Conservation (phyloP, 2,113 vertebrate species). For the Cyprinodon tularosa region DNA sequence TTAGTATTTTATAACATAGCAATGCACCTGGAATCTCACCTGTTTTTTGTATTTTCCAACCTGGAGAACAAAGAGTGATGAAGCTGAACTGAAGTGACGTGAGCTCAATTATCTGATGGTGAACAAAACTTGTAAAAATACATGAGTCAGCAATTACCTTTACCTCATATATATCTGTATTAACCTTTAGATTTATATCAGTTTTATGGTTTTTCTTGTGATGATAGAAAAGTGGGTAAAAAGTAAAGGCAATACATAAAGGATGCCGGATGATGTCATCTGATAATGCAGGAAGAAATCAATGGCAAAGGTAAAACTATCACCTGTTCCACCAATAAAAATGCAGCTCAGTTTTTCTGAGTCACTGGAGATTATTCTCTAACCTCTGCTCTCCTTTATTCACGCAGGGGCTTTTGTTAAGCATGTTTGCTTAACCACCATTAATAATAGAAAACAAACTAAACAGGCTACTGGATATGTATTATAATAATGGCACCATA, state of each 20-base stretch:
- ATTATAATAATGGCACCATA: too few species aligned
- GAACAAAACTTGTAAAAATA: background rate
- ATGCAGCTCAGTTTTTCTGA: conserved; percentile 30
- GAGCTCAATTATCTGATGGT: background rate
- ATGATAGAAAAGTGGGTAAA: background rate
- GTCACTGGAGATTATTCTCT: conserved; percentile 40
- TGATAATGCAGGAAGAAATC: background rate
- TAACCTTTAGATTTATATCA: background rate
- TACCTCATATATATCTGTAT: background rate
- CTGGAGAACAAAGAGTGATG: background rate
- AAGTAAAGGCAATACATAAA: background rate
- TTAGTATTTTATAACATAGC: background rate
- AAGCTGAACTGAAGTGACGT: background rate
- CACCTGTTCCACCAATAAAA: conserved; percentile 18
- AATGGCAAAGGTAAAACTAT: background rate
- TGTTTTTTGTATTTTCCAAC: background rate
- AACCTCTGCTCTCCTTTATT: background rate
- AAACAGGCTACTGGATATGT: background rate
- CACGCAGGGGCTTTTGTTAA: background rate
- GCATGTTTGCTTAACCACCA: background rate
- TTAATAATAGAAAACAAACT: background rate
- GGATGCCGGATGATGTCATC: background rate
- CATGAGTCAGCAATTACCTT: background rate
- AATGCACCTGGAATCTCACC: background rate
- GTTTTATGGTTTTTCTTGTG: background rate